Conservation (phyloP, 2,797 vertebrate genomes). For the Bradypodion pumilum region DNA sequence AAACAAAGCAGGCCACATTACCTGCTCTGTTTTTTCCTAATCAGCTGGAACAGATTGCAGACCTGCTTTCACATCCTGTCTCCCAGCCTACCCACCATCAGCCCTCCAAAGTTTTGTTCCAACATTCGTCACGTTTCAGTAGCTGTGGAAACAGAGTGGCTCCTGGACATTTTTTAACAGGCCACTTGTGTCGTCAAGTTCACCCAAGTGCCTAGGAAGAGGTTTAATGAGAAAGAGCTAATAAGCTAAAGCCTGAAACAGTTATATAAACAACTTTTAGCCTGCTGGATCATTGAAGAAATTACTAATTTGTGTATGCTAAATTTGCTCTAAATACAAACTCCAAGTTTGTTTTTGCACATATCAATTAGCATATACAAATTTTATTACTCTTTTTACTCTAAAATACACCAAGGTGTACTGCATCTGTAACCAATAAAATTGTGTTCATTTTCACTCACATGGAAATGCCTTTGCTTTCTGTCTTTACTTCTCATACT, state of each 20-base stretch:
- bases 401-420: too few species aligned
- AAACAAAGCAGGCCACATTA: conserved; percentile 67
- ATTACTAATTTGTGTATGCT: background rate
- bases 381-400: too few species aligned
- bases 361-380: too few species aligned
- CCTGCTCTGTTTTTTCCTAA: conserved; percentile 31
- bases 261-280: background rate
- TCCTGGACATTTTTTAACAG: conserved; percentile 14
- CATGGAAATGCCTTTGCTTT: too few species aligned
- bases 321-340: too few species aligned
- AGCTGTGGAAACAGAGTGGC: conserved; percentile 37
- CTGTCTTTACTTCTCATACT: too few species aligned
- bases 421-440: too few species aligned
- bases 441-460: too few species aligned
- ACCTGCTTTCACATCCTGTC: conserved; percentile 50
- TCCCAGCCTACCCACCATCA: background rate
- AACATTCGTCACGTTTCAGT: conserved; percentile 42
- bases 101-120: background rate
- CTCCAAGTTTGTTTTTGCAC: too few species aligned
- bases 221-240: conserved; percentile 14
- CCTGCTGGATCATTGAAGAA: too few species aligned
- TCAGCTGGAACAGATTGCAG: conserved; percentile 26
- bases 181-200: background rate
- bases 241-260: background rate
- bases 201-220: background rate